These are phyloP conservation scores for Montifringilla adamsi DNA, from an alignment of 2,113 vertebrate species.

Conservation along the genomic window DNA sequence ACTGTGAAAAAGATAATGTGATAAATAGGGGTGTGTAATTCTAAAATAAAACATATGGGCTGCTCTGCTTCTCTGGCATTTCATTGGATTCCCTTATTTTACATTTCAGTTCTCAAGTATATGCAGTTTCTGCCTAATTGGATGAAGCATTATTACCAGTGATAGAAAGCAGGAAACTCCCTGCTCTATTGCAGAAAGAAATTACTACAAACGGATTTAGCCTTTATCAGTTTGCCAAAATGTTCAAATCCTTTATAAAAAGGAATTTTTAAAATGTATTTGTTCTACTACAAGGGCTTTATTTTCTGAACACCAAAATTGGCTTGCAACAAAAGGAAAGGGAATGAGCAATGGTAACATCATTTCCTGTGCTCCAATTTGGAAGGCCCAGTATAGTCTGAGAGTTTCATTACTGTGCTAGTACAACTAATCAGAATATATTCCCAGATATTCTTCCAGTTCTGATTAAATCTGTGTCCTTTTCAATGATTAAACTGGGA, in stretches of 20 bases:
- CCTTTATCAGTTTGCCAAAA: not conserved
- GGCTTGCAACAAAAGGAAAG: not conserved
- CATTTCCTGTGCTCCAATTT: not conserved
- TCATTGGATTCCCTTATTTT: not conserved
- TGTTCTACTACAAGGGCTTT: not conserved
- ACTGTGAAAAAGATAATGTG: not conserved
- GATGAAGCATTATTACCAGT: not conserved
- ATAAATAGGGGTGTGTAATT: not conserved
- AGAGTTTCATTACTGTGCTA: not conserved
- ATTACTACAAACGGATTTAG: not conserved
- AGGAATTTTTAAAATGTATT: not conserved
- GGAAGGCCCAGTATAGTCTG: not conserved
- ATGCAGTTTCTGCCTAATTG: not conserved
- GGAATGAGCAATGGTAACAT: not conserved
- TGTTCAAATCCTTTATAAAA: not conserved
- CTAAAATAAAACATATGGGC: not conserved
- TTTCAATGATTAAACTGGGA: not conserved
- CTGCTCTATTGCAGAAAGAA: not conserved
- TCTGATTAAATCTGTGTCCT: slow-evolving; percentile 15
- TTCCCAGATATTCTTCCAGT: not conserved
- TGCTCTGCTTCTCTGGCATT: not conserved
- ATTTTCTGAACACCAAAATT: not conserved
- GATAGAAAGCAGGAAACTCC: not conserved
- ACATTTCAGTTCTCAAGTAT: not conserved
- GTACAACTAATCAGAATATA: not conserved